Percentiles rank a stretch among this genome's conserved stretches.
phyloP scores from a whole-genome alignment of 2,797 vertebrate genomes.

The Notolabrus celidotus region DNA sequence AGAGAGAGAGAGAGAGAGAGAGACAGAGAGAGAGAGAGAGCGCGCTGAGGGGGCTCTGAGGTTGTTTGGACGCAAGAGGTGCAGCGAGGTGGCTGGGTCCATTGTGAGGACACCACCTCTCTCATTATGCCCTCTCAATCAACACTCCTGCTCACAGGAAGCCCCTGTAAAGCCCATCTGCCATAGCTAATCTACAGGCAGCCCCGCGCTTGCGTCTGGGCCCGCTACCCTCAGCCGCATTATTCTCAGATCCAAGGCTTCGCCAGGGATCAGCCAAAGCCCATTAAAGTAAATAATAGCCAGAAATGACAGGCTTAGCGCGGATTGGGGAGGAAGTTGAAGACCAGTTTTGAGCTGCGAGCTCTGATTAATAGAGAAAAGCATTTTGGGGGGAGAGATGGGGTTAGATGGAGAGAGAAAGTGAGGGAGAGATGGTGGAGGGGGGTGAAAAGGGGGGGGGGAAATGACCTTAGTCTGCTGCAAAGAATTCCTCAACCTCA shows the following conservation, averaged over 20 bases:
- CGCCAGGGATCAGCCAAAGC: slow-evolving; percentile 99
- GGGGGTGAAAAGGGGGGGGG: slow-evolving; percentile 84
- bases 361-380: slow-evolving; percentile 99
- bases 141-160: slow-evolving; percentile 99
- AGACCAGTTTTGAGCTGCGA: slow-evolving; percentile 98
- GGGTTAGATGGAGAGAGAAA: slow-evolving; percentile 88
- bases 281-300: slow-evolving; percentile 99
- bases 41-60: slow-evolving; percentile 86
- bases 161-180: slow-evolving; percentile 99
- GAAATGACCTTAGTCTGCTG: slow-evolving; percentile 96
- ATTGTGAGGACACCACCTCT: slow-evolving; percentile 99
- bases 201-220: slow-evolving; percentile 95
- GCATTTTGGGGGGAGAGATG: slow-evolving; percentile 91
- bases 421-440: slow-evolving; percentile 52
- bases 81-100: slow-evolving; percentile 97
- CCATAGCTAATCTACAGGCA: slow-evolving; percentile 99
- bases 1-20: slow-evolving; percentile 36
- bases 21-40: slow-evolving; percentile 33
- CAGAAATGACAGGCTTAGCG: slow-evolving; percentile 99
- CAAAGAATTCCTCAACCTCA: slow-evolving; percentile 98
- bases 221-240: slow-evolving; percentile 97
- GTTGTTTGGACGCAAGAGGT: slow-evolving; percentile 98
- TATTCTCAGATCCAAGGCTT: slow-evolving; percentile 99
- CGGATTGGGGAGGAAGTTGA: slow-evolving; percentile 99
- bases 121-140: slow-evolving; percentile 99